Conservation (phyloP, 2,797 vertebrate genomes). For the Helicolenus hilgendorfi region DNA sequence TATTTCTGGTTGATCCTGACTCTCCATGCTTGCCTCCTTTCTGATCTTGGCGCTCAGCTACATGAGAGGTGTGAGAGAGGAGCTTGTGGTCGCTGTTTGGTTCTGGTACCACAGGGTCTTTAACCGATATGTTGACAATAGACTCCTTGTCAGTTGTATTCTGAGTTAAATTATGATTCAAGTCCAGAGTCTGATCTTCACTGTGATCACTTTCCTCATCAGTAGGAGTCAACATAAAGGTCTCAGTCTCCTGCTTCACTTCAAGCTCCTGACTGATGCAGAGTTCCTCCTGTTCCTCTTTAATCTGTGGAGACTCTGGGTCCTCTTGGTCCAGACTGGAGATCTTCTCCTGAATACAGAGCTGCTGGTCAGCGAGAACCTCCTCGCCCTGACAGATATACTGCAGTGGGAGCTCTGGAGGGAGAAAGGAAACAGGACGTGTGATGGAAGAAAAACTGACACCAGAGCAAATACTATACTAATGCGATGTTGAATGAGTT, state of each 20-base stretch:
- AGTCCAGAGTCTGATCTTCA: not conserved
- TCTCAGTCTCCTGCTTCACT: too few relatives aligned
- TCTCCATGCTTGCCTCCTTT: not conserved
- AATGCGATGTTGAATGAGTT: not conserved
- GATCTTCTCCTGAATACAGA: too few relatives aligned
- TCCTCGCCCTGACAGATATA: too few relatives aligned
- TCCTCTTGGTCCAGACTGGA: too few relatives aligned
- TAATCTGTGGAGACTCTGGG: too few relatives aligned
- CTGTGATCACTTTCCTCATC: too few relatives aligned
- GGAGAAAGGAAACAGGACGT: not conserved
- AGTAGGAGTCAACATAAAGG: too few relatives aligned
- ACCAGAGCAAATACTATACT: not conserved
- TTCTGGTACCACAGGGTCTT: not conserved
- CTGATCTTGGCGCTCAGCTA: not conserved
- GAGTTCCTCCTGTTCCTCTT: too few relatives aligned
- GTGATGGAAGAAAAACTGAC: not conserved
- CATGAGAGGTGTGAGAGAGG: not conserved
- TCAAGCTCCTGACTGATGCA: too few relatives aligned
- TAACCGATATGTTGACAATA: not conserved
- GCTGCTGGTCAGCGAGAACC: too few relatives aligned
- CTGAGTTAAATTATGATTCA: not conserved
- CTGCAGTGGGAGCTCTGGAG: constrained; percentile 12
- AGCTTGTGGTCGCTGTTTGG: not conserved
- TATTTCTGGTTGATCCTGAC: not conserved
- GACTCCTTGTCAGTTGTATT: not conserved